phyloP scores from a whole-genome alignment of 2,888 invertebrate genomes.

The Aspidiotus destructor region DNA sequence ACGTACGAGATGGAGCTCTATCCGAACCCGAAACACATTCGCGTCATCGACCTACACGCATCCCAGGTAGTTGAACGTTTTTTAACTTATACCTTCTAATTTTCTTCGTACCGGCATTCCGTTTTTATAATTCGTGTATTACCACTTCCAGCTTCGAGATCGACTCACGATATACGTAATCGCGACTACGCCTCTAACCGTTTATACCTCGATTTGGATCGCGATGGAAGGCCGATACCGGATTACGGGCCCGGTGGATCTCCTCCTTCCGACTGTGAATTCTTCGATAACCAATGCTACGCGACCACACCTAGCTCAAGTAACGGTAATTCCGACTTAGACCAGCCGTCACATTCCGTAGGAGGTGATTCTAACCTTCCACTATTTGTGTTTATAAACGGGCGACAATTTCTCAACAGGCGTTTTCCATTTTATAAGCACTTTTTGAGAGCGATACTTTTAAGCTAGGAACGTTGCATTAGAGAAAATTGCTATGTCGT shows the following conservation, averaged over 20 bases:
- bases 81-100: neutral
- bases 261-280: conserved; percentile 84
- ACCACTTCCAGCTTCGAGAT: conserved; percentile 46
- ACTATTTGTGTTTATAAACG: neutral
- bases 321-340: conserved; percentile 83
- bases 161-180: conserved; percentile 63
- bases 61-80: conserved; percentile 46
- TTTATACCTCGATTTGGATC: conserved; percentile 69
- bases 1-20: conserved; percentile 43
- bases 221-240: conserved; percentile 49
- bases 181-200: conserved; percentile 48
- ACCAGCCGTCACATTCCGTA: conserved; percentile 48
- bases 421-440: neutral
- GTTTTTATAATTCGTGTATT: neutral
- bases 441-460: too few relatives aligned
- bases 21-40: conserved; percentile 45
- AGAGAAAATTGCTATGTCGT: too few relatives aligned
- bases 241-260: conserved; percentile 51
- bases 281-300: conserved; percentile 92
- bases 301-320: conserved; percentile 89
- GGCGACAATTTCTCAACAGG: neutral
- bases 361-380: conserved; percentile 17
- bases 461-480: neutral
- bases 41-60: conserved; percentile 56
- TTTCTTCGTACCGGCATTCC: neutral